These are phyloP conservation scores for Chelonus insularis DNA, from an alignment of 1,140 invertebrate genomes.

Conservation along the genomic window DNA sequence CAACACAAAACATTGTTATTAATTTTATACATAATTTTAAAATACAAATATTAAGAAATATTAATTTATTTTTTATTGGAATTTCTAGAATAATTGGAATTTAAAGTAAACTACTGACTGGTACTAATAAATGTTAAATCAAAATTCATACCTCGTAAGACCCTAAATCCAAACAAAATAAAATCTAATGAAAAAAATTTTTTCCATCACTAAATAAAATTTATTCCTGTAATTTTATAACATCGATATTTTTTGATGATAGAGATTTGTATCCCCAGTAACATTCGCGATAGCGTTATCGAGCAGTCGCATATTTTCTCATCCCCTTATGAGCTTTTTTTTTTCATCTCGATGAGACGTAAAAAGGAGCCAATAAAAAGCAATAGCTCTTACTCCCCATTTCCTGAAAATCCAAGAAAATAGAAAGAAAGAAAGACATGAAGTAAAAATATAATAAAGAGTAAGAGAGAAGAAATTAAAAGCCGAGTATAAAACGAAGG, in stretches of 20 bases:
- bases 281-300: constrained; percentile 28
- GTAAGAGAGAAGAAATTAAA: constrained; percentile 34
- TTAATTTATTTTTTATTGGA: too few species aligned
- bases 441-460: too few species aligned
- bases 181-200: neutral
- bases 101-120: too few species aligned
- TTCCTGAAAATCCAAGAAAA: neutral
- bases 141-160: too few species aligned
- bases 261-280: constrained; percentile 6
- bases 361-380: constrained; percentile 16
- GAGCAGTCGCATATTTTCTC: constrained; percentile 23
- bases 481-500: constrained; percentile 25
- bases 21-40: too few species aligned
- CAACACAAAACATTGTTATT: too few species aligned
- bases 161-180: too few species aligned
- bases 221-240: neutral
- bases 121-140: too few species aligned
- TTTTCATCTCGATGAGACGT: neutral
- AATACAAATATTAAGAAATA: too few species aligned
- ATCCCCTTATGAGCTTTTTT: neutral
- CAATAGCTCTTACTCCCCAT: neutral
- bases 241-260: neutral
- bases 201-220: neutral
- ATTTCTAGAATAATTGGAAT: too few species aligned
- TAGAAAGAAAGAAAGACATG: constrained; percentile 3